Base-by-base conservation (phyloP, 2,113 vertebrate genomes). In the Oncorhynchus clarkii region DNA sequence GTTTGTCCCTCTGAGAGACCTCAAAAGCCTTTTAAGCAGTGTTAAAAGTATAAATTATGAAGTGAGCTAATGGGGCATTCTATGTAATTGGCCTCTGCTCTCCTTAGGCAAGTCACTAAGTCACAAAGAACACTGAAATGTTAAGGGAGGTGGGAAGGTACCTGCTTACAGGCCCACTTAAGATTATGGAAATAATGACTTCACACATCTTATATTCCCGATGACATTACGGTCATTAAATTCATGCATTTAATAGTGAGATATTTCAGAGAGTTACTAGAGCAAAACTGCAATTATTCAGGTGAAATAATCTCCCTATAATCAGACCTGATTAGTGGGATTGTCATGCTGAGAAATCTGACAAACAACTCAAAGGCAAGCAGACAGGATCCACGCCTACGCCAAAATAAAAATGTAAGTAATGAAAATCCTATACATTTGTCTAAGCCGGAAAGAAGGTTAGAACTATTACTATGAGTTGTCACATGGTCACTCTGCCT, bases 191-290 rank as follows among this genome's bases (percentile, higher is more conserved):
- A 60, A 64, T 92, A 90, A 92, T 87, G 80, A 76, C 79, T 86
- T 82, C 79, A 86, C 79, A 77, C 84, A 89, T 88, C 86, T 87
- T 87, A 85, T 86, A 87, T 88, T 0, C 0, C 78, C 86, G 85
- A 91, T 91, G 89, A 85, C 77, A 90, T 78, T 83, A 91, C 91
- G 86, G 88, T 90, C 79, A 86, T 82, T 82, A 85, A 89, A 88
- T 66, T 76, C 77, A 75, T 57, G 78, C 67, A 26, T 92, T 92
- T 92, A 85, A 85, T 91, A 80, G 86, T 75, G 75, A 75, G 90
- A 78, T 80, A 86, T 89, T 91, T 93, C 88, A 79, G 80, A 57
- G 71, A 92, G 87, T 86, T 83, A 80, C 82, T 89, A 84, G 91
- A 89, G 78, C 78, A 89, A 92, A 93, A 85, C 49, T 81, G 68